Evolutionary conservation across 2,113 vertebrate genomes (phyloP), one percentile per base, ranked within the genome.

Genomic region (Xiphophorus hellerii): DNA sequence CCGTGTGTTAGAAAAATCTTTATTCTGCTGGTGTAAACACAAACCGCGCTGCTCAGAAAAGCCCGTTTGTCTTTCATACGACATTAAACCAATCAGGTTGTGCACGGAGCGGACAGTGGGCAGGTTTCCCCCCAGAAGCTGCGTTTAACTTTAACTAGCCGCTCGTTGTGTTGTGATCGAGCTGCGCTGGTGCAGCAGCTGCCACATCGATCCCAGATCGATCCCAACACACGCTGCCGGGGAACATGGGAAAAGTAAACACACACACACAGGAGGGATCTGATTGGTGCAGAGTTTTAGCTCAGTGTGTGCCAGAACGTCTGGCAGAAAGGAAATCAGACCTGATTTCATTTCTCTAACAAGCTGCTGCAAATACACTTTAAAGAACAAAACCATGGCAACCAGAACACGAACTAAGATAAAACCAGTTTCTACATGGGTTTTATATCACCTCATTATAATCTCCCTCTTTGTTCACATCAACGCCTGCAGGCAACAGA

Each of bases 121-220:
- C 17, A 30, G 71, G 31, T 66, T 60, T 33, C 22, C 28, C 30
- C 35, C 69, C 48, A 11, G 63, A 35, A 3, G 54, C 27, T 22
- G 61, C 74, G 33, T 69, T 81, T 62, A 80, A 76, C 69, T 77
- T 74, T 76, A 77, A 83, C 84, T 62, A 80, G 69, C 74, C 63
- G 84, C 29, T 74, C 78, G 79, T 73, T 62, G 71, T 73, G 80
- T 31, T 76, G 71, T 42, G 75, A 82, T 84, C 28, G 58, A 78
- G 78, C 81, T 73, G 71, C 76, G 79, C 80, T 68, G 80, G 77
- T 80, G 71, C 79, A 78, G 86, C 86, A 76, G 90, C 83, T 81
- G 83, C 71, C 2, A 9, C 27, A 89, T 90, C 64, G 90, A 90
- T 77, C 81, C 35, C 0, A 1, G 17, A 90, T 92, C n/a, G 90